Conservation (phyloP, 2,888 invertebrate species). For the Apocheima hispidaria region DNA sequence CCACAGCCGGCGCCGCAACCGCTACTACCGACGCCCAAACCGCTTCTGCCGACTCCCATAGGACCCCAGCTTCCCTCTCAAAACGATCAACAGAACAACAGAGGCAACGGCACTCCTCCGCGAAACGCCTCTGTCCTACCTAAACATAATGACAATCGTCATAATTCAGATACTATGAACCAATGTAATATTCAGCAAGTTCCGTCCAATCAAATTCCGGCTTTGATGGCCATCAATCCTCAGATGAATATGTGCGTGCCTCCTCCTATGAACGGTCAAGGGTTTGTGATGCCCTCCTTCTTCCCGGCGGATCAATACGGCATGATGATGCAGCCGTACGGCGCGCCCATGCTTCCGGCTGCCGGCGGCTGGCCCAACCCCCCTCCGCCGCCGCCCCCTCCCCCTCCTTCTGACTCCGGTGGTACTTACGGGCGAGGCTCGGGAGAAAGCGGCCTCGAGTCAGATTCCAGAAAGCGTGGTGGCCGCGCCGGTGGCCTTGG, state of each 20-base stretch:
- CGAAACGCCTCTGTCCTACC: conserved; percentile 8
- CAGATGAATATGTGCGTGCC: conserved; percentile 77
- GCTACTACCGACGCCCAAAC: conserved; percentile 63
- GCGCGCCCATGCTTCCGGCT: conserved; percentile 56
- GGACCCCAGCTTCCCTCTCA: conserved; percentile 67
- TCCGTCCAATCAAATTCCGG: conserved; percentile 65
- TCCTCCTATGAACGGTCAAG: conserved; percentile 69
- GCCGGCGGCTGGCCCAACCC: conserved; percentile 69
- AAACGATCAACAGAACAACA: conserved; percentile 54
- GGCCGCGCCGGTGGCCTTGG: conserved; percentile 59
- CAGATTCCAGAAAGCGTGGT: conserved; percentile 81
- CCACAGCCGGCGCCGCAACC: conserved; percentile 62
- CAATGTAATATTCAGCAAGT: conserved; percentile 35
- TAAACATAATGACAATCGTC: conserved; percentile 8
- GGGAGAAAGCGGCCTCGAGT: conserved; percentile 76
- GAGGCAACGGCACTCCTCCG: conserved; percentile 57
- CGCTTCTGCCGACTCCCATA: conserved; percentile 65
- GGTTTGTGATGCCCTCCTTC: conserved; percentile 73
- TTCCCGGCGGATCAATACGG: conserved; percentile 77
- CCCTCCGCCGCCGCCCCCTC: conserved; percentile 75
- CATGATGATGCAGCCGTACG: conserved; percentile 71
- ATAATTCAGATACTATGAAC: conserved; percentile 6
- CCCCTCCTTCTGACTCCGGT: conserved; percentile 67
- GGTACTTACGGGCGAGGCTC: conserved; percentile 71
- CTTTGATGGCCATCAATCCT: conserved; percentile 75